Percentiles rank a stretch among this genome's conserved stretches.
These are phyloP conservation scores for Drosophila baimaii DNA, from an alignment of 1,140 invertebrate genomes.

Conservation along the genomic window DNA sequence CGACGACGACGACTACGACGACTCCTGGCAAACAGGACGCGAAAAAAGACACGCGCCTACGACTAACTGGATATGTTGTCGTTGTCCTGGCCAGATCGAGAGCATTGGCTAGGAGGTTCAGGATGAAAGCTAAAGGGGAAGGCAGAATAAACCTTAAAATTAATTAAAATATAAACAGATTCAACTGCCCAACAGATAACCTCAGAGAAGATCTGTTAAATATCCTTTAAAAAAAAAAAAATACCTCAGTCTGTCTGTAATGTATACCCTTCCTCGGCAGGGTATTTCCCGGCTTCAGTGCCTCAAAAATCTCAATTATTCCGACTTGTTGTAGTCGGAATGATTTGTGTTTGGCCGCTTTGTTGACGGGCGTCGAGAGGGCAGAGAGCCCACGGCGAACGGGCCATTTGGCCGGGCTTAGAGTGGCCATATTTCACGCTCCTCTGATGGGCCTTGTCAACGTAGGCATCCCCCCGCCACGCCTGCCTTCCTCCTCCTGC, in stretches of 20 bases:
- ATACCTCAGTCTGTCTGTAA: neutral
- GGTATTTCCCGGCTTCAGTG: neutral
- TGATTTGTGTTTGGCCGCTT: constrained; percentile 56
- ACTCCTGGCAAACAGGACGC: constrained; percentile 24
- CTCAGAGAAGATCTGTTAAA: neutral
- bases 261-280: neutral
- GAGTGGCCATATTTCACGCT: constrained; percentile 65
- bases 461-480: constrained; percentile 20
- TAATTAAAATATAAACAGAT: no score
- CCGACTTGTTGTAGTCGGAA: constrained; percentile 37
- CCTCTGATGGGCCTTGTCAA: constrained; percentile 70
- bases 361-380: constrained; percentile 48
- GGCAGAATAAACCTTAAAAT: accelerated
- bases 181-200: neutral
- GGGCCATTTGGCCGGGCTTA: constrained; percentile 55
- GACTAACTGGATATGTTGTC: constrained; percentile 16
- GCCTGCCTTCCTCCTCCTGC: neutral
- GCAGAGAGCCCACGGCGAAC: constrained; percentile 35
- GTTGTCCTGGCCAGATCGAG: neutral
- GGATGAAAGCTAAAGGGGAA: neutral
- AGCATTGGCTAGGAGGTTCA: neutral
- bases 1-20: constrained; percentile 4
- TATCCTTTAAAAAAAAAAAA: no score
- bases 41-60: constrained; percentile 20
- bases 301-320: constrained; percentile 1